These are phyloP conservation scores for Gymnocypris eckloni DNA, from an alignment of 2,797 vertebrate species.

Conservation along the genomic window DNA sequence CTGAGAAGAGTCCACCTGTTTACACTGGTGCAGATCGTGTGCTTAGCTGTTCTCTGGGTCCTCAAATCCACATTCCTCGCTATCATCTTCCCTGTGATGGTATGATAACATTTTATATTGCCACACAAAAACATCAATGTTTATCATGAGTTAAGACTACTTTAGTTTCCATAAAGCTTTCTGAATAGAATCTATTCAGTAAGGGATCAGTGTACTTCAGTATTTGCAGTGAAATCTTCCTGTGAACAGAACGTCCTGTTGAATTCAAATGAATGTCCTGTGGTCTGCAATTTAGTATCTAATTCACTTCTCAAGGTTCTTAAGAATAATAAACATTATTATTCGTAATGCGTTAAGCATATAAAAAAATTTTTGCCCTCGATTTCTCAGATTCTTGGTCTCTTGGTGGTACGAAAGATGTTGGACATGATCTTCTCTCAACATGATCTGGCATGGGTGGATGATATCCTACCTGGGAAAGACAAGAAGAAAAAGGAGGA, in stretches of 20 bases:
- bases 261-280: not conserved
- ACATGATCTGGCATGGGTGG: slow-evolving; percentile 95
- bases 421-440: slow-evolving; percentile 94
- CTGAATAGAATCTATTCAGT: not conserved
- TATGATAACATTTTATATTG: slow-evolving; percentile 59
- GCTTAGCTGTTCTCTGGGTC: slow-evolving; percentile 91
- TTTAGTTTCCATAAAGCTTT: not conserved
- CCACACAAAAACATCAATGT: not conserved
- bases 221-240: not conserved
- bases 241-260: not conserved
- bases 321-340: not conserved
- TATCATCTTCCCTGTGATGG: slow-evolving; percentile 97
- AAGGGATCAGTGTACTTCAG: not conserved
- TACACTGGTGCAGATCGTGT: slow-evolving; percentile 89
- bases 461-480: slow-evolving; percentile 93
- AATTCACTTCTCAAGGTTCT: not conserved
- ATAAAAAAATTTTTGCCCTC: not conserved
- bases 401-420: slow-evolving; percentile 90
- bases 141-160: not conserved
- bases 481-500: slow-evolving; percentile 91
- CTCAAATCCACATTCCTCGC: slow-evolving; percentile 95
- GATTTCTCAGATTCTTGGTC: slow-evolving; percentile 85
- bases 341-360: not conserved
- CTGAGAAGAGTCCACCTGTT: slow-evolving; percentile 93
- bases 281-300: not conserved